phyloP scores from a whole-genome alignment of 2,113 vertebrate genomes.

The Dermatemys mawii region DNA sequence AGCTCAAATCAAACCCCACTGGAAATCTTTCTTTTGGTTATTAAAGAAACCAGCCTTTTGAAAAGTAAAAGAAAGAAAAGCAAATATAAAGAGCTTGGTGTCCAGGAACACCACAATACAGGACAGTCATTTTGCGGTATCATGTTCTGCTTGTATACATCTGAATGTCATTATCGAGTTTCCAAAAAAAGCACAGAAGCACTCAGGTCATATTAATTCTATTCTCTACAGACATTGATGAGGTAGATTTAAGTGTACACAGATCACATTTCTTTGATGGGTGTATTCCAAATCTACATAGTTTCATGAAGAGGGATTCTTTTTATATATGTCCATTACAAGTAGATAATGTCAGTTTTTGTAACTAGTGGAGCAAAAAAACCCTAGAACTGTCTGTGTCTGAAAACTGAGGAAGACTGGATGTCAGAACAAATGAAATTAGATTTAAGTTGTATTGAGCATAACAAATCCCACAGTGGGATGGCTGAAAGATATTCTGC shows the following conservation, averaged over 20 bases:
- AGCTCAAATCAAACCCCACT: neutral
- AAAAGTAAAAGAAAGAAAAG: neutral
- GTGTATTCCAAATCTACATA: neutral
- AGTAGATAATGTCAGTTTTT: neutral
- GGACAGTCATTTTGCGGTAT: neutral
- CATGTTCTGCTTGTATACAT: neutral
- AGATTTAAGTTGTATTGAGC: neutral
- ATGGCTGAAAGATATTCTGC: neutral
- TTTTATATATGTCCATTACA: neutral
- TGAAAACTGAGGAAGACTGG: constrained; percentile 10
- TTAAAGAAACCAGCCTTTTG: neutral
- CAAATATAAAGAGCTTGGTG: neutral
- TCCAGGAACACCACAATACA: neutral
- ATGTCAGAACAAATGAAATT: neutral
- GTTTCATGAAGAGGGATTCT: neutral
- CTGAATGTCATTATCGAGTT: neutral
- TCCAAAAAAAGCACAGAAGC: neutral
- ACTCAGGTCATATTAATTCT: neutral
- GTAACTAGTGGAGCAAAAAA: neutral
- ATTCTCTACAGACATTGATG: neutral
- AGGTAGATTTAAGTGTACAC: neutral
- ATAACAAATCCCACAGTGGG: neutral
- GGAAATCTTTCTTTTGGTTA: neutral
- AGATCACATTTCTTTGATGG: neutral
- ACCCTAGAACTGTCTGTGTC: neutral